Percentiles rank a stretch among this genome's conserved stretches.
These are phyloP conservation scores for Raja brachyura DNA, from an alignment of 2,113 vertebrate genomes.

Conservation along the genomic window DNA sequence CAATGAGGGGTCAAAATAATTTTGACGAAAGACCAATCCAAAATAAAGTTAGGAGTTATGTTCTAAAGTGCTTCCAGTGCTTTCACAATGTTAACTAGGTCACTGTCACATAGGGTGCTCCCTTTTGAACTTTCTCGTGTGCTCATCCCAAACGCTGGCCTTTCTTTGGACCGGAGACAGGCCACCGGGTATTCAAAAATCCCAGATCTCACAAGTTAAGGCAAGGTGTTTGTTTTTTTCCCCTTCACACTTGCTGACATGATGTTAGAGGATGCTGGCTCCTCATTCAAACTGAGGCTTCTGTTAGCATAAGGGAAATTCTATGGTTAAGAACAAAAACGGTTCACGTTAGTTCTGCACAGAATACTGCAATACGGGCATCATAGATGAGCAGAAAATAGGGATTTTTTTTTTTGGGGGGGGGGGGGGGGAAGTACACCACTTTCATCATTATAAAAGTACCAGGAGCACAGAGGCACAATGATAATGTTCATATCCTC, in stretches of 20 bases:
- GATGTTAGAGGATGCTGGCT: background rate
- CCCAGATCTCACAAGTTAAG: background rate
- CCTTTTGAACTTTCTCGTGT: too few species aligned
- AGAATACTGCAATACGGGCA: background rate
- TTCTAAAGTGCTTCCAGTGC: background rate
- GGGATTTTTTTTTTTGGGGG: too few species aligned
- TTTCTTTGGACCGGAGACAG: background rate
- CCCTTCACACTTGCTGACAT: background rate
- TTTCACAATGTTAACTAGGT: too few species aligned
- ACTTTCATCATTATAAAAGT: too few species aligned
- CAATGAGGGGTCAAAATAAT: background rate
- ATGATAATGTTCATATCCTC: too few species aligned
- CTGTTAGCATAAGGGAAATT: background rate
- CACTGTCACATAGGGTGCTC: too few species aligned
- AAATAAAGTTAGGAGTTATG: background rate
- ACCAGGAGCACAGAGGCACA: too few species aligned
- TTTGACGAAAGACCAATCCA: background rate
- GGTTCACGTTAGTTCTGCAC: background rate
- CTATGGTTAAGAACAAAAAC: background rate
- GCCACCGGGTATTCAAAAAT: background rate
- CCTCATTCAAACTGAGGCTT: background rate
- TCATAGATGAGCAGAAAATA: background rate
- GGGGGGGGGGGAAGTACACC: too few species aligned
- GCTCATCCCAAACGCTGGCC: background rate
- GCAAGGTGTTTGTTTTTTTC: background rate